A percentile compares a stretch with the other conserved stretches of the same genome.
phyloP scores from a whole-genome alignment of 92 coral and sea anemone species.

The Blastomussa wellsi region DNA sequence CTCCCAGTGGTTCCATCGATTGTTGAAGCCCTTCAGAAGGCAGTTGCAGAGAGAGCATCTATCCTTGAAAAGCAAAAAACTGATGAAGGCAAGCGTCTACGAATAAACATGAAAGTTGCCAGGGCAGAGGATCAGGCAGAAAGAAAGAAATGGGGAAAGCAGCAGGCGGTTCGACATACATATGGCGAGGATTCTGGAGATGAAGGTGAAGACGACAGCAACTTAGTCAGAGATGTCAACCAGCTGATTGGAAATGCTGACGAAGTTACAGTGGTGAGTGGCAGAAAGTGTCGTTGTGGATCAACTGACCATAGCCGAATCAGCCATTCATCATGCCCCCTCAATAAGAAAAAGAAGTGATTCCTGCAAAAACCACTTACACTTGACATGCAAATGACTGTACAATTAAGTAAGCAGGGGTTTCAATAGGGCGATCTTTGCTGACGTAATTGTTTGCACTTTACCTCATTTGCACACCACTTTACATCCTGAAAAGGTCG shows the following conservation, averaged over 20 bases:
- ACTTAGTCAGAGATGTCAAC: neutral
- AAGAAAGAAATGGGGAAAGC: conserved; percentile 35
- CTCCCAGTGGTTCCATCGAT: conserved; percentile 35
- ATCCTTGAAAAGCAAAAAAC: conserved; percentile 22
- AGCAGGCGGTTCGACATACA: conserved; percentile 15
- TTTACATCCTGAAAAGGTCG: too few species aligned
- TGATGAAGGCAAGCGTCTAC: neutral
- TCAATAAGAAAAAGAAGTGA: conserved; percentile 21
- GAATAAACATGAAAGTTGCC: conserved; percentile 31
- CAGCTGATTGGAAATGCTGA: neutral
- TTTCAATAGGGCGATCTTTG: too few species aligned
- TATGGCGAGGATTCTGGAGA: conserved; percentile 7
- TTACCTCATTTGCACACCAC: too few species aligned
- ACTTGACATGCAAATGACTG: too few species aligned
- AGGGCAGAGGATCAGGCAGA: conserved; percentile 27
- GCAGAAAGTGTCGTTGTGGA: conserved; percentile 19
- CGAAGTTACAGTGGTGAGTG: conserved; percentile 10
- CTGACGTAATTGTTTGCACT: too few species aligned
- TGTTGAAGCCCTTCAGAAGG: conserved; percentile 30
- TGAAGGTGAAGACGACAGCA: neutral
- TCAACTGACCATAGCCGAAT: conserved; percentile 8
- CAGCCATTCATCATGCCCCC: conserved; percentile 19
- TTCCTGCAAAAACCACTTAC: too few species aligned
- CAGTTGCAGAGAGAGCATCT: conserved; percentile 10
- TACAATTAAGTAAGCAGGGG: too few species aligned